Evolutionary conservation across 2,888 invertebrate species (phyloP), one percentile per base, ranked within the genome.

Genomic region (Xanthia togata): DNA sequence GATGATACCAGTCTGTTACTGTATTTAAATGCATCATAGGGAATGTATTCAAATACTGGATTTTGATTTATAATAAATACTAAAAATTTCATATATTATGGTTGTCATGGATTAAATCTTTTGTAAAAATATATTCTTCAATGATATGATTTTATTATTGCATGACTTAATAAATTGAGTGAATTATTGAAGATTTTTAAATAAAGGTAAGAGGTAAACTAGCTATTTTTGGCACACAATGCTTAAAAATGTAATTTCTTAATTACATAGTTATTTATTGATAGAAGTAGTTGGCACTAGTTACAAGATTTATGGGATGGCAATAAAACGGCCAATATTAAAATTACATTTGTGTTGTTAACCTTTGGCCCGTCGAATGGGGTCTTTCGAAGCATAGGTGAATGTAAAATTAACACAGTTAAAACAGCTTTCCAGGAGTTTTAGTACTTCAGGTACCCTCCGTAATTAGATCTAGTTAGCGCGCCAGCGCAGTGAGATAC

Each of bases 101-200:
- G 23, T 81, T 89, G 90, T 89, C 89, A 89, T 89, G 90, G 89
- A 86, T 86, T 63, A 14, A 20, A 71, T 73, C 73, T 31, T 73
- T 79, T 86, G 79, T 81, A 81, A 89, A 83, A 88, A 81, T 85
- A 82, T 88, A 84, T 83, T 84, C 38, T 79, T 83, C 72, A 82
- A 83, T 87, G 84, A 88, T 89, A 89, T 89, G 90, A 89, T 85
- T 84, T 76, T 20, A 83, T 89, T 89, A 89, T 88, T 89, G 89
- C 87, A 79, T 76, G 71, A 76, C 70, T 68, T 80, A 79, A 77
- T 75, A 76, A 67, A 75, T 73, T 79, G 55, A 59, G 41, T 80
- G 68, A 68, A 73, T 11, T 59, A 76, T 31, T 41, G 26, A 64
- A 59, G 53, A 83, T 73, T 74, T 57, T 57, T 41, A 76, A 72